Conservation (phyloP, 2,797 vertebrate species). For the Rhabdophis nuchalis region DNA sequence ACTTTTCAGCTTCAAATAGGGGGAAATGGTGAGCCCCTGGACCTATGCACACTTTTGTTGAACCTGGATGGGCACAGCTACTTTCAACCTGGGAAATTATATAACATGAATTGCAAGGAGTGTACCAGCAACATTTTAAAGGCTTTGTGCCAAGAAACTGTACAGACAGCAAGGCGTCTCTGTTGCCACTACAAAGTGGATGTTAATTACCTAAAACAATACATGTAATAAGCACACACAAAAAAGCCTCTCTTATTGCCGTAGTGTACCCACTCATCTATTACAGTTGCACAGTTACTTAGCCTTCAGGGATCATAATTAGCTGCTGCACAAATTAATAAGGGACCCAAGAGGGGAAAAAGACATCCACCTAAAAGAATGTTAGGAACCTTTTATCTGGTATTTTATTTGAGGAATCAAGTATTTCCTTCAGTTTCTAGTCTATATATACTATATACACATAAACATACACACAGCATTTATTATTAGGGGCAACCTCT, state of each 20-base stretch:
- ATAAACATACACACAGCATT: neutral
- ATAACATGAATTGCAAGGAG: constrained; percentile 76
- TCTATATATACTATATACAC: neutral
- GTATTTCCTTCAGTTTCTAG: constrained; percentile 61
- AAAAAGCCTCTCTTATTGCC: constrained; percentile 66
- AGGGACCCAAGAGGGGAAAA: constrained; percentile 63
- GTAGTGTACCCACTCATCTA: constrained; percentile 69
- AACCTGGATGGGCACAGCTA: constrained; percentile 65
- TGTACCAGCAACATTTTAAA: constrained; percentile 73
- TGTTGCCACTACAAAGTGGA: constrained; percentile 82
- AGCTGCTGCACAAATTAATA: constrained; percentile 80
- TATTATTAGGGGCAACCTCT: neutral
- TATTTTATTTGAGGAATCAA: constrained; percentile 72
- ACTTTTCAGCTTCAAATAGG: constrained; percentile 1
- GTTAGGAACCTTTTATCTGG: constrained; percentile 75
- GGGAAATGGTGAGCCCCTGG: neutral
- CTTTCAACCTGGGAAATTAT: constrained; percentile 71
- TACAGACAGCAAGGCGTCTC: constrained; percentile 83
- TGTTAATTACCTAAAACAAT: constrained; percentile 87
- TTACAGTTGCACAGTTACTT: constrained; percentile 77
- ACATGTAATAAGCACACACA: constrained; percentile 77
- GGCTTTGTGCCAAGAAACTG: constrained; percentile 77
- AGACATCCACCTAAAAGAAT: constrained; percentile 65
- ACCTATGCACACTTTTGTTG: constrained; percentile 30
- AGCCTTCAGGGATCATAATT: constrained; percentile 76